A percentile compares a stretch with the other conserved stretches of the same genome.
Conservation (phyloP, 2,797 vertebrate genomes). For the Leuciscus waleckii region DNA sequence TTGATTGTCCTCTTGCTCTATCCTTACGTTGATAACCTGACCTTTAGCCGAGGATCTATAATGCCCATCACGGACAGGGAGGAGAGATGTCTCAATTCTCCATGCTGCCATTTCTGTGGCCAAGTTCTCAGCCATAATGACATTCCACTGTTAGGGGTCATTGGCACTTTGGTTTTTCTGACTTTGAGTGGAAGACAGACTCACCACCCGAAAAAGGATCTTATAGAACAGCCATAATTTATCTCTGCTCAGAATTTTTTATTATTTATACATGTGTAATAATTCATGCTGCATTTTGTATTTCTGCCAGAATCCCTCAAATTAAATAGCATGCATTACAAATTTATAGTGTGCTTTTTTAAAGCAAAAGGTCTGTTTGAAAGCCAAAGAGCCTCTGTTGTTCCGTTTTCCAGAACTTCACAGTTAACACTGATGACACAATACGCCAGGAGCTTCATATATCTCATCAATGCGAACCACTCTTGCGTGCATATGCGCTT, state of each 20-base stretch:
- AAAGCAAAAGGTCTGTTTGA: constrained; percentile 26
- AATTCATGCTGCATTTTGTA: constrained; percentile 21
- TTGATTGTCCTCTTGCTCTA: constrained; percentile 24
- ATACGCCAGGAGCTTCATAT: constrained; percentile 14
- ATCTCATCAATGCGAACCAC: not conserved
- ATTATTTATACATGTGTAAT: constrained; percentile 37
- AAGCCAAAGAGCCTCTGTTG: constrained; percentile 27
- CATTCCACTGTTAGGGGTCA: constrained; percentile 47
- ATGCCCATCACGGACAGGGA: constrained; percentile 40
- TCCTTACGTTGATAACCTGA: constrained; percentile 63
- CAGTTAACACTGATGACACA: constrained; percentile 31
- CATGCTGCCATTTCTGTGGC: constrained; percentile 40
- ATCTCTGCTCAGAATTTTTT: not conserved
- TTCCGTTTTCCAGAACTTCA: constrained; percentile 20
- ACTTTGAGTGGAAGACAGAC: constrained; percentile 42
- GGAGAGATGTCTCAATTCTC: constrained; percentile 43
- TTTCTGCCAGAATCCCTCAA: constrained; percentile 28
- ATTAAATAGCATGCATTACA: constrained; percentile 29
- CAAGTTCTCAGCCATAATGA: constrained; percentile 36
- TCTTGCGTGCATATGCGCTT: constrained; percentile 10
- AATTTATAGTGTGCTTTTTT: constrained; percentile 24
- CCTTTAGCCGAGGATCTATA: constrained; percentile 58
- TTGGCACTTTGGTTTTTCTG: constrained; percentile 42
- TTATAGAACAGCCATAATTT: constrained; percentile 22
- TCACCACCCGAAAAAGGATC: constrained; percentile 21